Percentiles rank a stretch among this genome's conserved stretches.
phyloP scores from a whole-genome alignment of 1,140 invertebrate genomes.

The Episyrphus balteatus region DNA sequence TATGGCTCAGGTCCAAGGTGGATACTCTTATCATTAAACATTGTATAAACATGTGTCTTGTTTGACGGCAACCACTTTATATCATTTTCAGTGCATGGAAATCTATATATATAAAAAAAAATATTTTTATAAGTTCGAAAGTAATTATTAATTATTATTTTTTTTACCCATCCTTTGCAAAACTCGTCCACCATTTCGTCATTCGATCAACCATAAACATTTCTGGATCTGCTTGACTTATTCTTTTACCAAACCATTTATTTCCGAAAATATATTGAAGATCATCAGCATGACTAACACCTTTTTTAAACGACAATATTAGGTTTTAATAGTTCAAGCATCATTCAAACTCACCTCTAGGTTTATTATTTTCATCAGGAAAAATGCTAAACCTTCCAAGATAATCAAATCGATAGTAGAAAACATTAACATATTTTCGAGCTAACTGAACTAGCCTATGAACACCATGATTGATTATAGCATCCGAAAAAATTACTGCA shows the following conservation, averaged over 20 bases:
- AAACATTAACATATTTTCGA: conserved; percentile 30
- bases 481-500: conserved; percentile 20
- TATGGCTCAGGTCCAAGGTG: background rate
- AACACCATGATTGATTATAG: conserved; percentile 32
- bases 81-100: background rate
- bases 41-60: background rate
- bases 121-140: no score
- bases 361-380: background rate
- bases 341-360: background rate
- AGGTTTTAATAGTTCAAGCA: no score
- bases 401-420: conserved; percentile 40
- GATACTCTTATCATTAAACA: background rate
- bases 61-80: background rate
- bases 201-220: background rate
- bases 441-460: conserved; percentile 36
- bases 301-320: no score
- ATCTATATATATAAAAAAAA: background rate
- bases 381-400: conserved; percentile 23
- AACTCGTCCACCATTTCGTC: background rate
- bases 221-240: background rate
- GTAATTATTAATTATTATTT: no score
- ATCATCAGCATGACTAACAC: conserved; percentile 47
- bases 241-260: conserved; percentile 16
- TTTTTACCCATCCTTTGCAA: background rate
- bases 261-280: conserved; percentile 46